These are phyloP conservation scores for Andrena marginata DNA, from an alignment of 2,888 invertebrate species.

Conservation along the genomic window DNA sequence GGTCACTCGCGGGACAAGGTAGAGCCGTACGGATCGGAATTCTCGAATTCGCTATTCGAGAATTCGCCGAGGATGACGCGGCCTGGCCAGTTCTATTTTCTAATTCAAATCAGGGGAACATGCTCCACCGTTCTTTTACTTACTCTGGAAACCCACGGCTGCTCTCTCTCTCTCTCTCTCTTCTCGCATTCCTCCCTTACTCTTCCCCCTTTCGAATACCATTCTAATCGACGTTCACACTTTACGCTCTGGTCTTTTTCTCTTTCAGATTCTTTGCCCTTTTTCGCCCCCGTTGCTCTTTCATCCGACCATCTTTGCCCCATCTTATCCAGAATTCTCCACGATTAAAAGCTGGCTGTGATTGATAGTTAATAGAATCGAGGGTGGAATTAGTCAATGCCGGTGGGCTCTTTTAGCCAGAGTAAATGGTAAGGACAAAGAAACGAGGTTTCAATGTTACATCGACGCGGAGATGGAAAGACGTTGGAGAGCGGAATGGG, in stretches of 20 bases:
- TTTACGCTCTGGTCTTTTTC: too few species aligned
- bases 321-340: too few species aligned
- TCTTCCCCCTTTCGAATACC: too few species aligned
- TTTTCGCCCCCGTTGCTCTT: too few species aligned
- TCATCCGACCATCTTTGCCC: too few species aligned
- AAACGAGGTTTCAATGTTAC: not conserved
- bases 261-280: too few species aligned
- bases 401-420: not conserved
- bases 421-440: not conserved
- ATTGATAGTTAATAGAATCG: too few species aligned
- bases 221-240: too few species aligned
- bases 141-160: not conserved
- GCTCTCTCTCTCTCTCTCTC: not conserved
- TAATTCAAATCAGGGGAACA: not conserved
- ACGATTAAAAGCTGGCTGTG: too few species aligned
- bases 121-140: not conserved
- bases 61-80: conserved; percentile 23
- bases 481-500: conserved; percentile 30
- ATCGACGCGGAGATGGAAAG: conserved; percentile 23
- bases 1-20: conserved; percentile 76
- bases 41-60: conserved; percentile 48
- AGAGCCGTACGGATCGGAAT: conserved; percentile 61
- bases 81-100: conserved; percentile 21
- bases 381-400: too few species aligned
- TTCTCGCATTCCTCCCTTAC: not conserved